These are phyloP conservation scores for Lepus americanus DNA, from an alignment of 2,113 vertebrate species.

Conservation along the genomic window DNA sequence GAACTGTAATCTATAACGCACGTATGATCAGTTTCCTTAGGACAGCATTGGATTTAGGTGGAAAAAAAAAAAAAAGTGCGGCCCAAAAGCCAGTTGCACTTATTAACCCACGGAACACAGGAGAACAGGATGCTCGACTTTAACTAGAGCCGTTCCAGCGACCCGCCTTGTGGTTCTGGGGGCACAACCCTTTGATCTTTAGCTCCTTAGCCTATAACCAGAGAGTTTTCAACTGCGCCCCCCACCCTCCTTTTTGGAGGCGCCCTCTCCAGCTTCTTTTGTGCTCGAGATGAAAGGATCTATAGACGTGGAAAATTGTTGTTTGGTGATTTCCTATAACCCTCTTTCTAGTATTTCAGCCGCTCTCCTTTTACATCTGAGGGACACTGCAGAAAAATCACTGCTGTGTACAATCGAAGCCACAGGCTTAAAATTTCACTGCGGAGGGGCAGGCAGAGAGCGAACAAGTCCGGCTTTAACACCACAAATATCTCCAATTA, in stretches of 20 bases:
- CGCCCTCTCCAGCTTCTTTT: constrained; percentile 70
- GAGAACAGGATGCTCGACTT: constrained; percentile 67
- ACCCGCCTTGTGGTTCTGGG: constrained; percentile 74
- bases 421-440: constrained; percentile 81
- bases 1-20: constrained; percentile 55
- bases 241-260: constrained; percentile 33
- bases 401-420: constrained; percentile 63
- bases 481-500: constrained; percentile 82
- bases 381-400: constrained; percentile 71
- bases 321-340: constrained; percentile 79
- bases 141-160: constrained; percentile 73
- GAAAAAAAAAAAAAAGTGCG: constrained; percentile 48
- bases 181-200: constrained; percentile 75
- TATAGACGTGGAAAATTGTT: constrained; percentile 78
- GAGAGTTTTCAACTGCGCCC: constrained; percentile 58
- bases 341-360: constrained; percentile 81
- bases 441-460: constrained; percentile 68
- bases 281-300: constrained; percentile 77
- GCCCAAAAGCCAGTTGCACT: constrained; percentile 68
- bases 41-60: constrained; percentile 30
- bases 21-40: constrained; percentile 71
- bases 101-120: constrained; percentile 71
- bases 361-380: constrained; percentile 75
- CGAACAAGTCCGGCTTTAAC: constrained; percentile 80
- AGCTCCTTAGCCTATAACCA: constrained; percentile 72